phyloP scores from a whole-genome alignment of 2,888 invertebrate genomes.

The Horisme vitalbata region DNA sequence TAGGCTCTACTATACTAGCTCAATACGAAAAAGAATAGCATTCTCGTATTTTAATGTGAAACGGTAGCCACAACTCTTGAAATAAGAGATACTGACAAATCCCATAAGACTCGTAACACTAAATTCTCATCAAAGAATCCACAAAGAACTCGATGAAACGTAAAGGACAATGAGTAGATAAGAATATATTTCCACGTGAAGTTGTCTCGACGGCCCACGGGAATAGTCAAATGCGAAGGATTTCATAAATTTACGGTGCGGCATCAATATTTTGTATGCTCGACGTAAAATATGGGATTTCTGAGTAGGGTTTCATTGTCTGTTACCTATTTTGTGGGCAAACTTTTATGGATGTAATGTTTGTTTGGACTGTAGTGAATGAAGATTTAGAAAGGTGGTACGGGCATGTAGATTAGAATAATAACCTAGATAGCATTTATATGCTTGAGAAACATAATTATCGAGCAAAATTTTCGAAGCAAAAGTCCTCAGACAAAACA shows the following conservation, averaged over 20 bases:
- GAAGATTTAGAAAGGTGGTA: no score
- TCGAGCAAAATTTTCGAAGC: no score
- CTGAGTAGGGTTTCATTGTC: not conserved
- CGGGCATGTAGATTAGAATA: no score
- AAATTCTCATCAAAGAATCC: slow-evolving; percentile 26
- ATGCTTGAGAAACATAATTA: no score
- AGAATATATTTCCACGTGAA: slow-evolving; percentile 17
- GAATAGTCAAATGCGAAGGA: slow-evolving; percentile 10
- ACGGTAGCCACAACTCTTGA: not conserved
- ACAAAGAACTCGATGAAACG: slow-evolving; percentile 24
- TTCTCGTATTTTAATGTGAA: not conserved
- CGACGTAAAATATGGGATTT: not conserved
- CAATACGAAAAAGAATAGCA: no score
- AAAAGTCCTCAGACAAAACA: no score
- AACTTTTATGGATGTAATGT: no score
- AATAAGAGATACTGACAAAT: slow-evolving; percentile 5
- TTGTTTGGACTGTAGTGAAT: no score
- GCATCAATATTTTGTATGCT: slow-evolving; percentile 6
- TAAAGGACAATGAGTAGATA: slow-evolving; percentile 21
- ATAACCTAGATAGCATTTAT: no score
- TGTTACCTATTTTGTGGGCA: not conserved
- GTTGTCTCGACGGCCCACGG: slow-evolving; percentile 15
- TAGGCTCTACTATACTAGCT: no score
- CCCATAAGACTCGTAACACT: slow-evolving; percentile 18
- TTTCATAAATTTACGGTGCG: slow-evolving; percentile 1